phyloP scores from a whole-genome alignment of 2,797 vertebrate genomes.

The Ficedula albicollis region DNA sequence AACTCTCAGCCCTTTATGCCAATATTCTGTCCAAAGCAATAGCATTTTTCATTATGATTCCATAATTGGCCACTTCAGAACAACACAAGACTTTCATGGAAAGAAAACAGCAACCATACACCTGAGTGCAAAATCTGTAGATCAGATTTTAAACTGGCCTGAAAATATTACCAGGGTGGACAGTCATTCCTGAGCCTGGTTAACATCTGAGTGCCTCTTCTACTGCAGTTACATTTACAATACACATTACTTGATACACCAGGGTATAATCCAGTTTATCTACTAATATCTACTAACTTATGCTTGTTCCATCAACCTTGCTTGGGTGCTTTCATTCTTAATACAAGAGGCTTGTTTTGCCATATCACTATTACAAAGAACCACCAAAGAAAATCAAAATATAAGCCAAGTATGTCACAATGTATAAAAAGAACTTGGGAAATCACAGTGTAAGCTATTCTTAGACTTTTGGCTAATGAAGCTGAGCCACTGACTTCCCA shows the following conservation, averaged over 20 bases:
- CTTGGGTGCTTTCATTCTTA: not conserved
- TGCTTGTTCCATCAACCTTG: not conserved
- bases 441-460: not conserved
- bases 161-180: not conserved
- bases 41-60: constrained; percentile 3
- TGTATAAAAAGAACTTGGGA: not conserved
- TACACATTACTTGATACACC: not conserved
- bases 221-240: not conserved
- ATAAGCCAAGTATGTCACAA: not conserved
- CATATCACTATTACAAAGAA: not conserved
- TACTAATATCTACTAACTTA: not conserved
- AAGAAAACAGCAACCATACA: not conserved
- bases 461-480: not conserved
- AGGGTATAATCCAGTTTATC: not conserved
- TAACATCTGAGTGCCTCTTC: not conserved
- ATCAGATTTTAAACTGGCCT: not conserved
- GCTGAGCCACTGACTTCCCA: not conserved
- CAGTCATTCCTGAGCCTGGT: not conserved
- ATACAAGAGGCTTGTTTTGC: not conserved
- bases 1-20: constrained; percentile 20
- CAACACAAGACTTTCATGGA: not conserved
- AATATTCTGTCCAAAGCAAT: constrained; percentile 21
- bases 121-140: not conserved
- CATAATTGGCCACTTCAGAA: not conserved
- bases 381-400: not conserved